phyloP scores from a whole-genome alignment of 2,113 vertebrate genomes.

The Lepus americanus region DNA sequence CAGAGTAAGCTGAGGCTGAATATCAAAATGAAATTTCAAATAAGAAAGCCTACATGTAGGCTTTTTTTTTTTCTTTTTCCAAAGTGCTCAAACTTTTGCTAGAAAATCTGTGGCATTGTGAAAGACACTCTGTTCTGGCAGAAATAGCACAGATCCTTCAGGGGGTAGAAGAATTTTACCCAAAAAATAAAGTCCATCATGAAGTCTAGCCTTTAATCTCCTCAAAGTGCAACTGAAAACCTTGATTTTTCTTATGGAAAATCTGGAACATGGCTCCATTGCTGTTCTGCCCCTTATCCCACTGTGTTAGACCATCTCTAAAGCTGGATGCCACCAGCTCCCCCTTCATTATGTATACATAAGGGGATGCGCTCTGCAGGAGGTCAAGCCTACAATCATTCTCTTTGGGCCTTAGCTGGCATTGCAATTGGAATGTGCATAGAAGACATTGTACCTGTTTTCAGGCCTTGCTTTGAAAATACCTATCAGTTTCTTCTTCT shows the following conservation, averaged over 20 bases:
- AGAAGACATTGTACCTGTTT: not conserved
- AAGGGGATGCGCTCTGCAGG: not conserved
- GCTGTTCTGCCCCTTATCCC: not conserved
- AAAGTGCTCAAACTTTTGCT: conserved; percentile 44
- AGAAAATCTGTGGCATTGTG: conserved; percentile 25
- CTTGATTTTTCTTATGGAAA: not conserved
- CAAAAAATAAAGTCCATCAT: not conserved
- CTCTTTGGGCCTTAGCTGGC: conserved; percentile 47
- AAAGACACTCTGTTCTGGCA: not conserved
- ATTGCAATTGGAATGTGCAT: conserved; percentile 14
- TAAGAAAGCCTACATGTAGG: not conserved
- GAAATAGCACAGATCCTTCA: conserved; percentile 19
- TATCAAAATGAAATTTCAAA: conserved; percentile 79
- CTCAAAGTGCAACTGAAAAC: not conserved
- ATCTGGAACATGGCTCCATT: not conserved
- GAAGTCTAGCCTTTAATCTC: not conserved
- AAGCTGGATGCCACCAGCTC: not conserved
- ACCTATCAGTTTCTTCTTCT: not conserved
- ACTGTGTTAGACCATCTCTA: not conserved
- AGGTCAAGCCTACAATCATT: not conserved
- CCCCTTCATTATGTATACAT: not conserved
- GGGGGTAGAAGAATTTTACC: not conserved
- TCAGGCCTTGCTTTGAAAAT: conserved; percentile 18
- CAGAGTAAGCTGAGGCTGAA: conserved; percentile 45
- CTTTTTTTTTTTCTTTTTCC: not conserved